Evolutionary conservation across 2,888 invertebrate genomes (phyloP), one percentile per base, ranked within the genome.

Genomic region (Polyommatus iphigenia): DNA sequence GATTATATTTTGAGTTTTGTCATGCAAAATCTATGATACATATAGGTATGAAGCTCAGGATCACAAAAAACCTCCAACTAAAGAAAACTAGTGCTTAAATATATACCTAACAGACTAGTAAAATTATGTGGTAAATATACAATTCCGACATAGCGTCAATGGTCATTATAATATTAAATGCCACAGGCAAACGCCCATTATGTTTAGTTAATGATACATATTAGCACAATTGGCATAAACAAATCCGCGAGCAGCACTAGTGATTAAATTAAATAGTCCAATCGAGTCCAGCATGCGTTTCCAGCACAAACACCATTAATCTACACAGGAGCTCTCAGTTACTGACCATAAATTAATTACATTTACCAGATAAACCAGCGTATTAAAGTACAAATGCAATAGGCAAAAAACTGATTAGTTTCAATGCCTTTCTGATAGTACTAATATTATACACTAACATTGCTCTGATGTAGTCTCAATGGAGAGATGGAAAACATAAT

Each of bases 261-360:
- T 81, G 80, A 83, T 82, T 83, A 83, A 83, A 82, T 82, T 83
- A 83, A 82, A 83, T 82, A 83, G 81, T 82, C 81, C 82, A 81
- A 83, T 83, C 81, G 81, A 82, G 81, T 83, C 79, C 80, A 80
- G 81, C 81, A 81, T 81, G 80, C 82, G 86, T 85, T 88, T 86
- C 86, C 84, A 88, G 88, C 89, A 88, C 85, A 85, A 87, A 87
- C 86, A 86, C 87, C 89, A 90, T 91, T 90, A 89, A 91, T 91
- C 88, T 87, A 86, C 82, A 85, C 83, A 84, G 85, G 86, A 87
- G 89, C 87, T 89, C 88, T 87, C 89, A 86, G 88, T 87, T 88
- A 86, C 87, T 86, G 85, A 85, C 89, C 89, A 88, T 88, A 88
- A 89, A 90, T 91, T 90, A 90, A 90, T 91, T 90, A 87, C 86